phyloP scores from a whole-genome alignment of 2,888 invertebrate genomes.

The Anorthoa munda region DNA sequence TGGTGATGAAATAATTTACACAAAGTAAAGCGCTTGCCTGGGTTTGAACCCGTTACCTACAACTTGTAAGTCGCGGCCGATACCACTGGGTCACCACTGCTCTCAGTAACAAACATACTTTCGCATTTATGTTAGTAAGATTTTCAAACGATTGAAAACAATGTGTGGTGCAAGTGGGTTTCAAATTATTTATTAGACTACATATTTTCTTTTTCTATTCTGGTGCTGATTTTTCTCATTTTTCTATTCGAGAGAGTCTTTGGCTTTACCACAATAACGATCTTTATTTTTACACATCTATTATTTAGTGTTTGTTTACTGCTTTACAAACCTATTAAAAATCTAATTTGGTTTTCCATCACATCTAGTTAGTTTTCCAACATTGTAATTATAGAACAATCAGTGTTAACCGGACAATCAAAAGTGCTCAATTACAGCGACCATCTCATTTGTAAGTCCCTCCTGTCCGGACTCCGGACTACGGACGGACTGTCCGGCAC shows the following conservation, averaged over 20 bases:
- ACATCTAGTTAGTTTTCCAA: not conserved
- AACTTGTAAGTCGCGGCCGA: too few species aligned
- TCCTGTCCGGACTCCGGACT: slow-evolving; percentile 9
- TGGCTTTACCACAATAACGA: not conserved
- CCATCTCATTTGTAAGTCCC: slow-evolving; percentile 67
- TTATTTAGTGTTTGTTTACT: not conserved
- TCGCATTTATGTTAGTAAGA: too few species aligned
- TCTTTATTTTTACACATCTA: not conserved
- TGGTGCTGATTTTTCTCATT: not conserved
- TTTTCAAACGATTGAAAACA: too few species aligned
- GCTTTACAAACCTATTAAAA: not conserved
- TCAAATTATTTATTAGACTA: too few species aligned
- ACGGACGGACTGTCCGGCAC: slow-evolving; percentile 15
- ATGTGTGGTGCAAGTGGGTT: too few species aligned
- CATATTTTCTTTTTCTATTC: not conserved
- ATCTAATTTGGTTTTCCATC: slow-evolving; percentile 1
- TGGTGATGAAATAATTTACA: too few species aligned
- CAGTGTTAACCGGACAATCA: slow-evolving; percentile 58
- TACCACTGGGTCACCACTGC: too few species aligned
- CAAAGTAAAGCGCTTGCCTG: too few species aligned
- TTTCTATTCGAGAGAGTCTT: not conserved
- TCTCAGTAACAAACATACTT: too few species aligned
- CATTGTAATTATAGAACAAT: slow-evolving; percentile 49
- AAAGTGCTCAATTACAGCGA: slow-evolving; percentile 66
- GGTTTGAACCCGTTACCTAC: too few species aligned